Evolutionary conservation across 2,797 vertebrate genomes (phyloP).

Genomic region (Brachymystax lenok): DNA sequence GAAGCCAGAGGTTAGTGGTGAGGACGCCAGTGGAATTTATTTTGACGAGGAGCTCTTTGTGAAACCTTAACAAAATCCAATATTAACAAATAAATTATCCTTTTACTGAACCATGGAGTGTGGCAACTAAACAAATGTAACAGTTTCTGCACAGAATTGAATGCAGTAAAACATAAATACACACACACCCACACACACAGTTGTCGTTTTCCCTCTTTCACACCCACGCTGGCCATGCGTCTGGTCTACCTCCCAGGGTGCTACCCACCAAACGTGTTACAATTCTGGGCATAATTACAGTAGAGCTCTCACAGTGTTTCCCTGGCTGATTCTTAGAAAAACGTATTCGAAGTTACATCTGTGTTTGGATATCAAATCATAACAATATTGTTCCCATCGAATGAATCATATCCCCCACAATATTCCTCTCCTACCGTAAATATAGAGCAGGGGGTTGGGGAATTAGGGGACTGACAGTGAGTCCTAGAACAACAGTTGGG

Average conservation of each 20-base stretch:
- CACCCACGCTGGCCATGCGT: background rate
- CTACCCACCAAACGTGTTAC: background rate
- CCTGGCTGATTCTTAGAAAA: background rate
- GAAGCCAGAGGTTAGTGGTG: slow-evolving; percentile 28
- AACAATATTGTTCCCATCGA: slow-evolving; percentile 4
- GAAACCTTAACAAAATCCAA: slow-evolving; percentile 29
- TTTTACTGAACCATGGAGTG: background rate
- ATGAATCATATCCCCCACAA: background rate
- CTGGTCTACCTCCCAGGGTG: background rate
- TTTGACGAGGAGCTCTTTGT: slow-evolving; percentile 21
- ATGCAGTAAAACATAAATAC: too few relatives aligned
- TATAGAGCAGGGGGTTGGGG: background rate
- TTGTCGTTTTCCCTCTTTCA: background rate
- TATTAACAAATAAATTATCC: slow-evolving; percentile 25
- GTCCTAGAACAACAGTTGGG: slow-evolving; percentile 2
- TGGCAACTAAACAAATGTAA: background rate
- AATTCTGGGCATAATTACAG: background rate
- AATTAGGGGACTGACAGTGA: background rate
- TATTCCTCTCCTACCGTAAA: background rate
- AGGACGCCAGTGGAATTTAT: slow-evolving; percentile 29
- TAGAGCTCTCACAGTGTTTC: background rate
- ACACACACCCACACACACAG: background rate
- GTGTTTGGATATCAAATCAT: background rate
- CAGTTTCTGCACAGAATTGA: too few relatives aligned
- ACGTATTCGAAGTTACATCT: background rate